Conservation (phyloP, 2,113 vertebrate genomes). For the Erpornis zantholeuca region DNA sequence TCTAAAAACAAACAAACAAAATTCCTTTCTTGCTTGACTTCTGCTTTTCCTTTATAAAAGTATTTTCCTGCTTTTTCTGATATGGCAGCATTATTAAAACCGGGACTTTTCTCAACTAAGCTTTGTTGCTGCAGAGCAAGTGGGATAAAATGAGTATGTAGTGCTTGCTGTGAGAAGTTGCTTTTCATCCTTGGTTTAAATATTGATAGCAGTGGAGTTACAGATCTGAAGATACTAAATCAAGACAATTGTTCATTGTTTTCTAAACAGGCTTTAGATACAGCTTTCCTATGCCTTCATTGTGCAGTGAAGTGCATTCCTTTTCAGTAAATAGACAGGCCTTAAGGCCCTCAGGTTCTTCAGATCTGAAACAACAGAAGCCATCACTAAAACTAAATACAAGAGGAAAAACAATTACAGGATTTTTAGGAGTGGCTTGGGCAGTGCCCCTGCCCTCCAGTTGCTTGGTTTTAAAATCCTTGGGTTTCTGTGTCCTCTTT, state of each 20-base stretch:
- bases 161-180: background rate
- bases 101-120: background rate
- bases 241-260: background rate
- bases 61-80: background rate
- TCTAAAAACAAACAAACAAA: conserved; percentile 46
- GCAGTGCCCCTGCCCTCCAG: background rate
- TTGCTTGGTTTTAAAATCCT: background rate
- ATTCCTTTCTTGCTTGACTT: conserved; percentile 45
- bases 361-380: background rate
- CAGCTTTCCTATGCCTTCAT: background rate
- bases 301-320: conserved; percentile 10
- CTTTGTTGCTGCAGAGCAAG: background rate
- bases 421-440: background rate
- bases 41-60: background rate
- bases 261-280: background rate
- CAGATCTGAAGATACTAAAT: background rate
- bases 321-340: background rate
- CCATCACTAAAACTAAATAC: background rate
- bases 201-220: background rate
- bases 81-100: background rate
- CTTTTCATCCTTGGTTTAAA: background rate
- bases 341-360: background rate
- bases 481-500: background rate
- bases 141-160: background rate
- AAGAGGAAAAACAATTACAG: background rate